Conservation (phyloP, 2,888 invertebrate species). For the Chydorus sphaericus region DNA sequence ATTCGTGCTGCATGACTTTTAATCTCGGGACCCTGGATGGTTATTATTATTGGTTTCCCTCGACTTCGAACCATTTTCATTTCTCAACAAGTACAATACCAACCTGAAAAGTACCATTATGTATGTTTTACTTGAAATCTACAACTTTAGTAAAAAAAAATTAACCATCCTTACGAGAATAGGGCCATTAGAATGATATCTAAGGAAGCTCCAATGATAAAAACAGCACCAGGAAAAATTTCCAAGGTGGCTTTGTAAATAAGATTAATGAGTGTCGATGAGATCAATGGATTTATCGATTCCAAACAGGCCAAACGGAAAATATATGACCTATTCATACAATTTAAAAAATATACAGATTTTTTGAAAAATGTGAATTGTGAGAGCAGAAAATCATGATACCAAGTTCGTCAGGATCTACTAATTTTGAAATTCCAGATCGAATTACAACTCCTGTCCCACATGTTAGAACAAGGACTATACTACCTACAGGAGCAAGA, state of each 20-base stretch:
- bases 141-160: no score
- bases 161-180: no score
- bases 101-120: no score
- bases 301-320: constrained; percentile 7
- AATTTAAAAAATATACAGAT: neutral
- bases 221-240: constrained; percentile 8
- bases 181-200: neutral
- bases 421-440: constrained; percentile 3
- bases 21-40: no score
- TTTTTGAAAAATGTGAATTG: no score
- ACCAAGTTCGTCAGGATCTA: constrained; percentile 5
- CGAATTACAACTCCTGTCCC: neutral
- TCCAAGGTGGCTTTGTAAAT: constrained; percentile 6
- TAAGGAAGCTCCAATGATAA: neutral
- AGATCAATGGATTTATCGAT: neutral
- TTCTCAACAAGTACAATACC: no score
- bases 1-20: no score
- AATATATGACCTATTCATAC: neutral
- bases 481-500: no score
- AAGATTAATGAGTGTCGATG: neutral
- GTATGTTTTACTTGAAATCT: no score
- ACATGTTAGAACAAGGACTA: neutral
- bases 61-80: no score
- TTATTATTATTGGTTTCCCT: no score
- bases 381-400: no score